Conservation (phyloP, 1,140 invertebrate genomes). For the Sinonovacula constricta region DNA sequence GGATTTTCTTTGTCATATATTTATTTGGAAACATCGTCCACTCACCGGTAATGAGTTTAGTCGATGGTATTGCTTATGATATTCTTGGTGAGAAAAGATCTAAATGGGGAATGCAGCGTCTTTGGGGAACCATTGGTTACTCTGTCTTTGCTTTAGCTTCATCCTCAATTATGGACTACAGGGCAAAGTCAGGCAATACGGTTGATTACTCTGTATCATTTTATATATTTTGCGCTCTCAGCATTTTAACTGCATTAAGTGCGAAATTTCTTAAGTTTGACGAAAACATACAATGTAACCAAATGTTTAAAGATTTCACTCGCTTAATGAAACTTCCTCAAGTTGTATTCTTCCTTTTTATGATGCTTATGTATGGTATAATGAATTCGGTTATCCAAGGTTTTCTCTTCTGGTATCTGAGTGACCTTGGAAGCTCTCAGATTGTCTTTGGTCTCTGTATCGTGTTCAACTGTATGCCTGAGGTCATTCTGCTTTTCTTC, state of each 20-base stretch:
- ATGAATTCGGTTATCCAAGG: slow-evolving; percentile 93
- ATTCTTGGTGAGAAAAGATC: slow-evolving; percentile 56
- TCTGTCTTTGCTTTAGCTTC: slow-evolving; percentile 64
- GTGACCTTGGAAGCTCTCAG: too few species aligned
- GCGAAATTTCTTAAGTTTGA: slow-evolving; percentile 59
- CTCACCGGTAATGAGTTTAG: slow-evolving; percentile 58
- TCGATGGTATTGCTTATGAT: slow-evolving; percentile 63
- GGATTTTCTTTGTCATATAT: slow-evolving; percentile 60
- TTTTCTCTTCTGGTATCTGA: slow-evolving; percentile 92
- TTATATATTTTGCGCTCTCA: slow-evolving; percentile 65
- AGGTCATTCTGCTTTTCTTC: too few species aligned
- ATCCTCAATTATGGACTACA: slow-evolving; percentile 67
- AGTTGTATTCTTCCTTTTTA: slow-evolving; percentile 81
- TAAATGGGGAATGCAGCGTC: slow-evolving; percentile 58
- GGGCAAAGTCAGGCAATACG: slow-evolving; percentile 37
- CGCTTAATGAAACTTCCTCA: slow-evolving; percentile 50
- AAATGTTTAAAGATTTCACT: slow-evolving; percentile 58
- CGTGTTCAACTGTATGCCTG: too few species aligned
- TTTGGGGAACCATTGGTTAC: slow-evolving; percentile 65
- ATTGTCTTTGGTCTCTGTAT: too few species aligned
- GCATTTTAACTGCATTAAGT: slow-evolving; percentile 48
- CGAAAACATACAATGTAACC: too few species aligned
- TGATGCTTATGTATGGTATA: slow-evolving; percentile 90
- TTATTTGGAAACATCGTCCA: slow-evolving; percentile 57
- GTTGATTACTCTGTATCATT: slow-evolving; percentile 66